Evolutionary conservation across 2,797 vertebrate species (phyloP).

Genomic region (Lithobates pipiens): DNA sequence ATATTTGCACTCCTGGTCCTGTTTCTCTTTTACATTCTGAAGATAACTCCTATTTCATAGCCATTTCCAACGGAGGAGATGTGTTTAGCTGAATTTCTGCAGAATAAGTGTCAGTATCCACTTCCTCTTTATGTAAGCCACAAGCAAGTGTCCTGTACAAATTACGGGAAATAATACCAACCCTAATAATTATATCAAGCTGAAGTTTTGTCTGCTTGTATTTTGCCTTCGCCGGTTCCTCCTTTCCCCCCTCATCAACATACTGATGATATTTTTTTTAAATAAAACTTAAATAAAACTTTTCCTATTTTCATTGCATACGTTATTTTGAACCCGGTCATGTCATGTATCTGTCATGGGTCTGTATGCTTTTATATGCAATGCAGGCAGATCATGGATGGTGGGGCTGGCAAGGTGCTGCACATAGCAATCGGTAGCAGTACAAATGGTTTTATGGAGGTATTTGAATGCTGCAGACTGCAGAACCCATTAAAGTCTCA

Average conservation of each 20-base stretch:
- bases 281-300: too few species aligned
- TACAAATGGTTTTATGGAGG: too few species aligned
- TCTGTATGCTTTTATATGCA: too few species aligned
- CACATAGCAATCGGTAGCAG: not conserved
- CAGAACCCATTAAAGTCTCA: not conserved
- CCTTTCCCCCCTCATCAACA: too few species aligned
- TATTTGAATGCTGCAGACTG: not conserved
- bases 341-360: too few species aligned
- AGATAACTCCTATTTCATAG: not conserved
- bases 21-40: not conserved
- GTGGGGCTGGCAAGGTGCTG: not conserved
- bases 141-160: slow-evolving; percentile 9
- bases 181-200: not conserved
- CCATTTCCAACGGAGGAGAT: not conserved
- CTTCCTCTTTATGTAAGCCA: slow-evolving; percentile 52
- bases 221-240: too few species aligned
- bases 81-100: slow-evolving; percentile 38
- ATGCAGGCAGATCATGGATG: too few species aligned
- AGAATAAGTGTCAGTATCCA: slow-evolving; percentile 22
- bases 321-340: not conserved
- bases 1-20: not conserved
- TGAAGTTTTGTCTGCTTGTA: too few species aligned
- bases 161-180: slow-evolving; percentile 21
- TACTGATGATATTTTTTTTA: too few species aligned
- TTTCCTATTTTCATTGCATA: too few species aligned